These are phyloP conservation scores for Megastigmus dorsalis DNA, from an alignment of 2,888 invertebrate species.

Conservation along the genomic window DNA sequence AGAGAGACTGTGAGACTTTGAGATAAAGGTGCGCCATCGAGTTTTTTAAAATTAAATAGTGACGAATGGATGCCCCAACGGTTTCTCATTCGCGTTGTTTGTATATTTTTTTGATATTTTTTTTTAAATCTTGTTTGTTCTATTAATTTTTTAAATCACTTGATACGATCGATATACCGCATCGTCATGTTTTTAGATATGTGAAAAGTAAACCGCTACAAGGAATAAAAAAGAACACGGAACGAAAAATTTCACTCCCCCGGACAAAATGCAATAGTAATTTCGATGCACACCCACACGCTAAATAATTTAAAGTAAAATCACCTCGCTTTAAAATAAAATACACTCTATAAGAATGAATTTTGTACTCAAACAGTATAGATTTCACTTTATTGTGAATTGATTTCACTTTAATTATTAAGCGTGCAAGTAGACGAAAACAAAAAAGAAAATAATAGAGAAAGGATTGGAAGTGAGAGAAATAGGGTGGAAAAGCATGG, in stretches of 20 bases:
- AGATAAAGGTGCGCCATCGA: constrained; percentile 52
- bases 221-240: constrained; percentile 14
- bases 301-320: too few species aligned
- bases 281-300: constrained; percentile 52
- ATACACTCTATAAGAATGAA: too few species aligned
- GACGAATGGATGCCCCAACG: constrained; percentile 46
- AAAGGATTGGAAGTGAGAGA: constrained; percentile 24
- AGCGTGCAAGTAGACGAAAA: constrained; percentile 32
- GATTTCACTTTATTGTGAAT: too few species aligned
- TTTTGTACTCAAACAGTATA: too few species aligned
- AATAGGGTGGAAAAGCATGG: neutral
- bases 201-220: constrained; percentile 23
- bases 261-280: constrained; percentile 36
- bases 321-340: too few species aligned
- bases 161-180: constrained; percentile 26
- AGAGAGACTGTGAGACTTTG: constrained; percentile 45
- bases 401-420: too few species aligned
- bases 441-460: constrained; percentile 33
- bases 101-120: constrained; percentile 48
- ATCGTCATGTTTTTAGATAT: constrained; percentile 39
- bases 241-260: constrained; percentile 20
- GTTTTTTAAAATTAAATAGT: constrained; percentile 53
- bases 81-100: constrained; percentile 46
- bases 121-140: constrained; percentile 51
- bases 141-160: constrained; percentile 46